Conservation (phyloP, 2,113 vertebrate species). For the Megatriorchis doriae region DNA sequence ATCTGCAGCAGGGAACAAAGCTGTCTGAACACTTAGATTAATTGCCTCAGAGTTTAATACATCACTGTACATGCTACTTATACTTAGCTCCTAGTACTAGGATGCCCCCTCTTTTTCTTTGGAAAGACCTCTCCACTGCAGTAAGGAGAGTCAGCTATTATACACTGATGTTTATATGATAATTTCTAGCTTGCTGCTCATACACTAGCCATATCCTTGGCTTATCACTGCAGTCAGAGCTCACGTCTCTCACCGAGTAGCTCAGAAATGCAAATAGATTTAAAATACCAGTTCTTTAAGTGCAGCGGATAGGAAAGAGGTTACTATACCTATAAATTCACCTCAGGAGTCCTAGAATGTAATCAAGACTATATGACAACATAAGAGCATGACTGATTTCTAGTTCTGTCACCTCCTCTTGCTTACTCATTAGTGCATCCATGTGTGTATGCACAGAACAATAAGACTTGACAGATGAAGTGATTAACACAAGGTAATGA, state of each 20-base stretch:
- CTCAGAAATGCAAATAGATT: slow-evolving; percentile 6
- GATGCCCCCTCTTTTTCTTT: not conserved
- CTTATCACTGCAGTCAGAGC: not conserved
- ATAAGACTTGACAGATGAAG: slow-evolving; percentile 35
- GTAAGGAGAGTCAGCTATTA: not conserved
- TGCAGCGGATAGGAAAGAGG: not conserved
- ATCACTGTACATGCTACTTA: not conserved
- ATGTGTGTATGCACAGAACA: not conserved
- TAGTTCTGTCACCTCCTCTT: slow-evolving; percentile 31
- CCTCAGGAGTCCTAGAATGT: not conserved
- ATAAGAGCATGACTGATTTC: slow-evolving; percentile 16
- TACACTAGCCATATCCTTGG: not conserved
- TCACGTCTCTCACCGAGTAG: not conserved
- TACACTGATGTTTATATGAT: not conserved
- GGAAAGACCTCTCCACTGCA: not conserved
- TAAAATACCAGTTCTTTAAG: slow-evolving; percentile 1
- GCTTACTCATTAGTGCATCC: slow-evolving; percentile 37
- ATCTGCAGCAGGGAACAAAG: not conserved
- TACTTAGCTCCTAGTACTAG: not conserved
- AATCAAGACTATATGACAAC: slow-evolving; percentile 32
- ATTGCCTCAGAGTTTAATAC: not conserved
- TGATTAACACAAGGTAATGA: slow-evolving; percentile 53
- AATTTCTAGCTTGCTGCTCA: not conserved
- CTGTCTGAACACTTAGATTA: not conserved
- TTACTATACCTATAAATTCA: not conserved